Evolutionary conservation across 2,888 invertebrate genomes (phyloP), one percentile per base, ranked within the genome.

Genomic region (Chirona hameri): DNA sequence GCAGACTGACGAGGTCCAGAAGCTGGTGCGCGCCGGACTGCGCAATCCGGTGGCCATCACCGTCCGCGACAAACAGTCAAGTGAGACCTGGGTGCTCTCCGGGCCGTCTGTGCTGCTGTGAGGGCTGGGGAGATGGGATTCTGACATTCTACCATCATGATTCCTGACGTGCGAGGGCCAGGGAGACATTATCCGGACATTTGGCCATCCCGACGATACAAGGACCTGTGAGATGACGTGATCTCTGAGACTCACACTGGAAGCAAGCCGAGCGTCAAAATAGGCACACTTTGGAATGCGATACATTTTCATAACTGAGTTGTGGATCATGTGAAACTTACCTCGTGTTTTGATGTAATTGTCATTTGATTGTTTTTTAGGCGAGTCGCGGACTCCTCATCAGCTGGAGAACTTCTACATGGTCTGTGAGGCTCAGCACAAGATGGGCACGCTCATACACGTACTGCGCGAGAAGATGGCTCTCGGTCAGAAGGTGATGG

Each of bases 1-100:
- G 1, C 99, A 99, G 89, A 98, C 98, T 0, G 95, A 96, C 87
- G 95, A 98, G 88, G 91, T 98, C 0, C 93, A 95, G 84, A 94
- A 96, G 86, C 89, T 99, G 24, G 94, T 98, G 82, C 90, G 97
- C 86, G 98, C 98, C 5, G 99, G 99, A 0, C 89, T 99, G 12
- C 90, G 98, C 85, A 98, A 99, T 89, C 98, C 98, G 0, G 95
- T 97, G 0, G 89, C 95, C 0, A 93, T 99, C 18, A 92, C 93
- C 27, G 96, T 99, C 0, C 95, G 95, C 87, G 97, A 97, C 87
- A 96, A 96, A 87, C 92, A 93, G 0, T 15, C 52, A 12, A n/a
- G 65, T 31, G 55, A 12, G 69, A 21, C n/a, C 27, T 57, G 82
- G 29, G 21, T 29, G 29, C 57, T 48, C 29, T 81, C 83, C 48